These are phyloP conservation scores for Xylocampa areola DNA, from an alignment of 2,888 invertebrate genomes.

Conservation along the genomic window DNA sequence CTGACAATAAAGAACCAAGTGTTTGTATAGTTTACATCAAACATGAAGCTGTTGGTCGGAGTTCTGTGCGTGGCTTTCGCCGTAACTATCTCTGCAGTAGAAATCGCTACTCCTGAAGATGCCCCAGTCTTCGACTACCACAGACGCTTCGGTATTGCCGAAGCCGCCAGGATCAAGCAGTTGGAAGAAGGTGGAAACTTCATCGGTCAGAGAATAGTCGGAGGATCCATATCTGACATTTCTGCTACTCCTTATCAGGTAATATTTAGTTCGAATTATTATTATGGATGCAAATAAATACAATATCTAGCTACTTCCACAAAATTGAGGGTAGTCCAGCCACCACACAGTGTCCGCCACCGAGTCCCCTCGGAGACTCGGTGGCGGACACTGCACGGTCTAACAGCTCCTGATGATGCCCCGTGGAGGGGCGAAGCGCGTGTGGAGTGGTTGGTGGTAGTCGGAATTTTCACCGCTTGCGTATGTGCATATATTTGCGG, in stretches of 20 bases:
- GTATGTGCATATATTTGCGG: no score
- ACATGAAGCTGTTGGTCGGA: conserved; percentile 60
- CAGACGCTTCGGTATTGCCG: conserved; percentile 67
- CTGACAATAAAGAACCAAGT: neutral
- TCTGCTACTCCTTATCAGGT: conserved; percentile 74
- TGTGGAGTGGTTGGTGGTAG: no score
- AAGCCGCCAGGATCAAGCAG: conserved; percentile 64
- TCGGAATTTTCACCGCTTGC: no score
- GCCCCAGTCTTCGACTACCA: conserved; percentile 68
- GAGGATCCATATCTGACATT: conserved; percentile 67
- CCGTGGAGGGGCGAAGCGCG: no score
- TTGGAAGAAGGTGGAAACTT: conserved; percentile 62
- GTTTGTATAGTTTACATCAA: conserved; percentile 11
- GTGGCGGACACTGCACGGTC: no score
- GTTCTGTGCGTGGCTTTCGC: conserved; percentile 59
- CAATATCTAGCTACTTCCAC: no score
- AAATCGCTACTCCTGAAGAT: conserved; percentile 46
- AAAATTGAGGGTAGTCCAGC: no score
- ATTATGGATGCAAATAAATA: no score
- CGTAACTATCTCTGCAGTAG: conserved; percentile 56
- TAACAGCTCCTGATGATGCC: no score
- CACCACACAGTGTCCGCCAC: no score
- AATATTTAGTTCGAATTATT: conserved; percentile 7
- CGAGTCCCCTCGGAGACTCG: no score
- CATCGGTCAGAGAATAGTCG: conserved; percentile 66